Percentiles rank a stretch among this genome's conserved stretches.
These are phyloP conservation scores for Crossaster papposus DNA, from an alignment of 53 echinoderm and acorn worm species.

Conservation along the genomic window DNA sequence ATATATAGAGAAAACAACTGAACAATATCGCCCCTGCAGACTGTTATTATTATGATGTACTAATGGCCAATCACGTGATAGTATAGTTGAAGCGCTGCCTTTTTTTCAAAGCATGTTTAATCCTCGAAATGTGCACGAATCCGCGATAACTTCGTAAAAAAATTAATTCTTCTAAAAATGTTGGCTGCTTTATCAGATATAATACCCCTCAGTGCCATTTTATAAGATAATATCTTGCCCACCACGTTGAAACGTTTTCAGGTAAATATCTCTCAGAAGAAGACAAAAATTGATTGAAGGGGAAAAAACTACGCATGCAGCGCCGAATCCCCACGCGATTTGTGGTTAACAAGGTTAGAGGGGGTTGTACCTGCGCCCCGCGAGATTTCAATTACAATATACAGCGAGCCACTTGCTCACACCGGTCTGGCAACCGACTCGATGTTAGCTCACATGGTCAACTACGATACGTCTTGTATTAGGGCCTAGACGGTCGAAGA, in stretches of 20 bases:
- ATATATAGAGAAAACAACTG: too few species aligned
- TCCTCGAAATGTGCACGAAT: neutral
- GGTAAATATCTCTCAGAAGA: neutral
- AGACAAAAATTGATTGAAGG: neutral
- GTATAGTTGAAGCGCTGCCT: neutral
- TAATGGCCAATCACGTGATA: too few species aligned
- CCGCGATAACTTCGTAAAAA: neutral
- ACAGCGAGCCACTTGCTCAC: slow-evolving; percentile 42
- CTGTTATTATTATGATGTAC: too few species aligned
- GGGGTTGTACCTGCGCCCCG: slow-evolving; percentile 12
- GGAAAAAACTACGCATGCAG: slow-evolving; percentile 3
- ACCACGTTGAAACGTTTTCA: neutral
- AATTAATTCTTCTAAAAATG: neutral
- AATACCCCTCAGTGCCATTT: slow-evolving; percentile 31
- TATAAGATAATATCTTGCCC: slow-evolving; percentile 5
- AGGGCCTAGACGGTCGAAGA: neutral
- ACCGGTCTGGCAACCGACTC: slow-evolving; percentile 33
- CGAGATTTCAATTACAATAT: slow-evolving; percentile 39
- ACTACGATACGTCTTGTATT: neutral
- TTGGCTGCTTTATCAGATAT: neutral
- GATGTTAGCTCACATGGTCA: neutral
- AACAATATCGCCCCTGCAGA: too few species aligned
- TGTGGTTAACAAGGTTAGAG: slow-evolving; percentile 46
- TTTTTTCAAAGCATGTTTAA: neutral
- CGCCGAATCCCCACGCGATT: slow-evolving; percentile 38